Conservation (phyloP, 2,888 invertebrate species). For the Baccha elongata region DNA sequence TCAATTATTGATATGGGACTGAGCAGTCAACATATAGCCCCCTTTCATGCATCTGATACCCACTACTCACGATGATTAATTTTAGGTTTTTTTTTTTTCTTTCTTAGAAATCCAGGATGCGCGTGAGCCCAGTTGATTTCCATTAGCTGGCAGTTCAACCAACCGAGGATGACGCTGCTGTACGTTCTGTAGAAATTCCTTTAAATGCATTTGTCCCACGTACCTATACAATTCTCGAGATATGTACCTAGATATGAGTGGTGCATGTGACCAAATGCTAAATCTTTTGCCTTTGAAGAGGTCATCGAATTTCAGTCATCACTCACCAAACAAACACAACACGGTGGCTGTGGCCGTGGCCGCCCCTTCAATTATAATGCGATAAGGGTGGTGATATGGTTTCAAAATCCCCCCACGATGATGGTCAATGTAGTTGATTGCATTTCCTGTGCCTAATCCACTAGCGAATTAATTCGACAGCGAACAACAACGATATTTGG, state of each 20-base stretch:
- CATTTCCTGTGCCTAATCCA: constrained; percentile 69
- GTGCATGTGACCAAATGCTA: constrained; percentile 20
- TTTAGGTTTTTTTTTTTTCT: constrained; percentile 36
- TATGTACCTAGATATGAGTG: constrained; percentile 13
- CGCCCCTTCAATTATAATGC: constrained; percentile 76
- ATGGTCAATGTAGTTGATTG: constrained; percentile 64
- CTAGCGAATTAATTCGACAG: constrained; percentile 61
- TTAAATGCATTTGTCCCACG: constrained; percentile 33
- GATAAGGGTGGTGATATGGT: constrained; percentile 32
- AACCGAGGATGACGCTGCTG: neutral
- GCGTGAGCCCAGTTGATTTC: constrained; percentile 19
- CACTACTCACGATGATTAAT: constrained; percentile 67
- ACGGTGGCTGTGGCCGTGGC: constrained; percentile 76
- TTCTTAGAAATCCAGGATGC: constrained; percentile 37
- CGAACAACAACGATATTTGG: constrained; percentile 22
- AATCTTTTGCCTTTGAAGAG: constrained; percentile 40
- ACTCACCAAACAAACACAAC: constrained; percentile 26
- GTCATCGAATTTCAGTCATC: constrained; percentile 18
- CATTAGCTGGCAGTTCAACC: constrained; percentile 8
- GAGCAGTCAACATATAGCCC: constrained; percentile 7
- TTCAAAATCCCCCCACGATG: constrained; percentile 22
- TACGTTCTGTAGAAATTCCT: constrained; percentile 14
- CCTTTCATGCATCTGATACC: constrained; percentile 66
- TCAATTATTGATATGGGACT: constrained; percentile 63
- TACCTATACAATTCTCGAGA: neutral